Evolutionary conservation across 2,888 invertebrate genomes (phyloP).

Genomic region (Sphaeridia pumilis): DNA sequence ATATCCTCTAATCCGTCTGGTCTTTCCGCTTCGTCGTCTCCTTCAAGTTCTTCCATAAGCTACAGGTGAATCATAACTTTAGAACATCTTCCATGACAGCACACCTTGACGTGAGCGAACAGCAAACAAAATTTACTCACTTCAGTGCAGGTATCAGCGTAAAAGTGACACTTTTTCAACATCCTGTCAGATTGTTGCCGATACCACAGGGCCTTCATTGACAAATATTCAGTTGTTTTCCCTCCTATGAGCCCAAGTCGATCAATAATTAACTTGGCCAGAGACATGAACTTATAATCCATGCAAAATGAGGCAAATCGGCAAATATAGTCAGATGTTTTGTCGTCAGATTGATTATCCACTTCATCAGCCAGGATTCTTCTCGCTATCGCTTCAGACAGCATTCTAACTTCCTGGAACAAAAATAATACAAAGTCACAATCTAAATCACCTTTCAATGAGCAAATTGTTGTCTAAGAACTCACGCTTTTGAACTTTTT

Average conservation of each 20-base stretch:
- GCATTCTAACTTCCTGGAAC: slow-evolving; percentile 8
- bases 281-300: slow-evolving; percentile 5
- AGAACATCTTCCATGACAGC: not conserved
- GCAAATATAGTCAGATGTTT: slow-evolving; percentile 2
- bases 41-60: slow-evolving; percentile 6
- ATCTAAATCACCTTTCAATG: not conserved
- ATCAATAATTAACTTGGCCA: slow-evolving; percentile 2
- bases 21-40: slow-evolving; percentile 7
- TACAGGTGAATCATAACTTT: not conserved
- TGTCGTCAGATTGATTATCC: slow-evolving; percentile 7
- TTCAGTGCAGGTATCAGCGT: slow-evolving; percentile 10
- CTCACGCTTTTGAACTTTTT: slow-evolving; percentile 11
- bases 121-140: slow-evolving; percentile 1
- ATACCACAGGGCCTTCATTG: slow-evolving; percentile 9
- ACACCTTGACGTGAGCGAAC: too few species aligned
- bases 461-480: not conserved
- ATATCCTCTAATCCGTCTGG: not conserved
- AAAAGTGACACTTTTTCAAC: slow-evolving; percentile 8
- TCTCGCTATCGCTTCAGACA: slow-evolving; percentile 6
- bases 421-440: not conserved
- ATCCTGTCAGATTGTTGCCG: slow-evolving; percentile 1
- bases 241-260: slow-evolving; percentile 6
- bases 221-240: slow-evolving; percentile 6
- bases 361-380: slow-evolving; percentile 5
- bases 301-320: slow-evolving; percentile 13